Conservation (phyloP, 2,888 invertebrate species). For the Tachina fera region DNA sequence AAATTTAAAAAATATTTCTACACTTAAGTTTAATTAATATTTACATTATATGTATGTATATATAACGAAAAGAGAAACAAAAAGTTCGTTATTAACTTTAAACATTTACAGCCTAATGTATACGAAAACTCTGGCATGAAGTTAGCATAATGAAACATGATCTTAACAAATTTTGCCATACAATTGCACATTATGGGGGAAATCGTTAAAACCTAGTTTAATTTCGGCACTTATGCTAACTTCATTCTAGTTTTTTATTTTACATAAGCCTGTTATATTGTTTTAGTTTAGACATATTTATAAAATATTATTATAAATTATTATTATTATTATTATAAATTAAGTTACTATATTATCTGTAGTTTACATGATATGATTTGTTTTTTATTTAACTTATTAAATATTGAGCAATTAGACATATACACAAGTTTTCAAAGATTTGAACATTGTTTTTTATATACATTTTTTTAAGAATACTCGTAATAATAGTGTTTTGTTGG, state of each 20-base stretch:
- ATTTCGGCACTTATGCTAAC: too few relatives aligned
- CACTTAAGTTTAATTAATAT: slow-evolving; percentile 46
- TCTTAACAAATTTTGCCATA: too few relatives aligned
- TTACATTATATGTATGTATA: slow-evolving; percentile 59
- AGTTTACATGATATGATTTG: slow-evolving; percentile 63
- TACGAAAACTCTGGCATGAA: too few relatives aligned
- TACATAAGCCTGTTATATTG: too few relatives aligned
- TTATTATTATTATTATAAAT: too few relatives aligned
- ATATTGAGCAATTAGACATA: slow-evolving; percentile 70
- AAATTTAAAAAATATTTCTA: slow-evolving; percentile 52
- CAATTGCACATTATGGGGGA: too few relatives aligned
- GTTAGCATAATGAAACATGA: too few relatives aligned
- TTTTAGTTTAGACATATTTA: too few relatives aligned
- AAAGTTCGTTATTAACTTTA: slow-evolving; percentile 28
- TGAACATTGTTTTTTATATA: slow-evolving; percentile 24
- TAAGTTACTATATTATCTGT: not conserved
- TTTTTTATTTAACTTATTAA: slow-evolving; percentile 62
- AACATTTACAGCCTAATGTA: too few relatives aligned
- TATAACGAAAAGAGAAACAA: slow-evolving; percentile 16
- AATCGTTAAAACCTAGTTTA: too few relatives aligned
- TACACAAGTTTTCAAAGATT: slow-evolving; percentile 47
- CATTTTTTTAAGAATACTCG: slow-evolving; percentile 38
- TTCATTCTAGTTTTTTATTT: too few relatives aligned
- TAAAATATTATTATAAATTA: not conserved
- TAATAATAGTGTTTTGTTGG: not conserved